Conservation (phyloP, 1,140 invertebrate species). For the Pseudomyrmex sp. region DNA sequence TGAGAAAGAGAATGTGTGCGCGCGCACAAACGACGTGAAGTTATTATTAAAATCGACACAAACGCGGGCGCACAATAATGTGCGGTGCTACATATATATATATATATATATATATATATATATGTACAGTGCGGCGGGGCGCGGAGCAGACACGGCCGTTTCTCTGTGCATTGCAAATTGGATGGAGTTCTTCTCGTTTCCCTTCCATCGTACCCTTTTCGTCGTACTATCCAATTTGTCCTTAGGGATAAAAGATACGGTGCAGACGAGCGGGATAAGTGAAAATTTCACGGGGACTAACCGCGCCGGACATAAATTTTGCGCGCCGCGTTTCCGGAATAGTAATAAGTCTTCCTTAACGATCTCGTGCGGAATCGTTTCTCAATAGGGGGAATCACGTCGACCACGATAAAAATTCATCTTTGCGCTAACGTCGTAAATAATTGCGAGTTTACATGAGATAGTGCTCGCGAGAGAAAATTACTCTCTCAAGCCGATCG, state of each 20-base stretch:
- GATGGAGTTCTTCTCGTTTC: constrained; percentile 54
- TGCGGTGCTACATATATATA: constrained; percentile 1
- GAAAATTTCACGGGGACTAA: constrained; percentile 62
- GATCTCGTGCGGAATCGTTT: constrained; percentile 40
- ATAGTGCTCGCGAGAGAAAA: not conserved
- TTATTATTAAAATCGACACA: constrained; percentile 38
- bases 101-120: not conserved
- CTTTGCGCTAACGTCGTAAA: constrained; percentile 16
- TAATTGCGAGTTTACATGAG: constrained; percentile 29
- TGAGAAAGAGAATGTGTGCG: not conserved
- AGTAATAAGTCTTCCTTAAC: constrained; percentile 54
- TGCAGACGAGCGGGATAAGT: constrained; percentile 58
- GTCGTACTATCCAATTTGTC: constrained; percentile 71
- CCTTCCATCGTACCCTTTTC: constrained; percentile 48
- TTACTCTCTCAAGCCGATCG: not conserved
- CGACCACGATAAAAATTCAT: constrained; percentile 21
- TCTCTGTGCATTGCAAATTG: constrained; percentile 72
- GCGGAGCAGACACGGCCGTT: constrained; percentile 35
- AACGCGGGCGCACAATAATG: constrained; percentile 18
- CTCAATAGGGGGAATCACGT: constrained; percentile 39
- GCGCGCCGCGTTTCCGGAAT: constrained; percentile 21
- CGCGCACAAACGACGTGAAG: constrained; percentile 3
- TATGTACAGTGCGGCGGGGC: not conserved
- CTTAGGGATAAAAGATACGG: constrained; percentile 58
- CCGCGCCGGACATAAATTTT: constrained; percentile 49